Base-by-base conservation (phyloP, 2,888 invertebrate genomes). In the Protophormia terraenovae region DNA sequence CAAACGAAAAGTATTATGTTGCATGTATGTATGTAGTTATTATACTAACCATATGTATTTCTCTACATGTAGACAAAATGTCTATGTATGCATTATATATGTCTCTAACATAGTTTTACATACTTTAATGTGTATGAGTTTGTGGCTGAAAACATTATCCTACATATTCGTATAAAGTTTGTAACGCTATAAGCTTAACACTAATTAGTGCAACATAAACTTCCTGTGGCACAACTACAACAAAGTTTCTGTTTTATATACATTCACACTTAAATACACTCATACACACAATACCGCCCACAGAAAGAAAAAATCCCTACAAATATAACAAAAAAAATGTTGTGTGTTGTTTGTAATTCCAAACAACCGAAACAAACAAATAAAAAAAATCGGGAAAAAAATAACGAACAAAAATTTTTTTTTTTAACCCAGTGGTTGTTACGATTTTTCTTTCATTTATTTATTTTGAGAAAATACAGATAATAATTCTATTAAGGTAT, bases 181-280 rank as follows among this genome's bases (percentile, higher is more conserved):
- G 35, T 82, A 32, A n/a, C n/a, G 38, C 27, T 73, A 35, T 50
- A 32, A 78, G 67, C 53, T 79, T 73, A 78, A 73, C 67, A 83
- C 78, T 83, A 78, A 83, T 83, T 78, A 78, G 78, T 79, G 83
- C 38, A 78, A 73, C 78, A 83, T 69, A 62, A 69, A 55, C 62
- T 69, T 73, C 78, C 83, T 78, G 78, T 45, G 53, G 62, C 24
- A 32, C 27, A 58, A 35, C 58, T 14, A 62, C 45, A 14, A 58
- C 27, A 47, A 41, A 53, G 16, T 66, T 66, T 38, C 16, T 10
- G 14, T 66, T 29, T n/a, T 35, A 66, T 29, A 29, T n/a, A 22
- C 12, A 19, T 35, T 41, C 22, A 41, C 19, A 66, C 41, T 64
- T 19, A 16, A 41, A 41, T 22, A 41, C 8, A 32, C 8, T 35